Conservation (phyloP, 2,113 vertebrate species). For the Myiozetetes cayanensis region DNA sequence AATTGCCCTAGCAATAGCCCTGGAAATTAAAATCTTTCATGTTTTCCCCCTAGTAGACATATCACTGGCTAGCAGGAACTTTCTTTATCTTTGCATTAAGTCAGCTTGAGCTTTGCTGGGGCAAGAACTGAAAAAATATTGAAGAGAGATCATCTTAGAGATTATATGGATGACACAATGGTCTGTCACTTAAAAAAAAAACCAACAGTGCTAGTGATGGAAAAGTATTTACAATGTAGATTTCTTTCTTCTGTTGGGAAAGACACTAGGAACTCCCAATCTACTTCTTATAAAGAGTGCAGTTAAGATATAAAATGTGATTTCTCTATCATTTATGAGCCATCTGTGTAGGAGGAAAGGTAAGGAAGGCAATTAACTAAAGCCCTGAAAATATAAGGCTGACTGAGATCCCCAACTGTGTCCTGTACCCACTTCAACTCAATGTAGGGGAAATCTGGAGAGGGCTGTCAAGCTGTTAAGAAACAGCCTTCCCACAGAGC, state of each 20-base stretch:
- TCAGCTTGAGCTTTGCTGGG: background rate
- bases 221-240: background rate
- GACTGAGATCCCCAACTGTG: constrained; percentile 3
- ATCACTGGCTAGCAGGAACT: background rate
- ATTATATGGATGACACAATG: background rate
- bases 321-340: constrained; percentile 24
- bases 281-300: background rate
- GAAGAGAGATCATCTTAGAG: background rate
- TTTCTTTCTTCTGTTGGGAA: background rate
- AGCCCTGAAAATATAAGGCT: constrained; percentile 6
- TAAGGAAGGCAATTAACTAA: background rate
- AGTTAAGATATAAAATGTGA: background rate
- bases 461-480: constrained; percentile 43
- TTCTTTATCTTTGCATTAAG: background rate
- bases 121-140: constrained; percentile 12
- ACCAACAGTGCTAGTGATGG: background rate
- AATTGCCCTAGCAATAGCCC: background rate
- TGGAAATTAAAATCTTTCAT: background rate
- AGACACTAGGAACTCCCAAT: background rate
- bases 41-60: background rate
- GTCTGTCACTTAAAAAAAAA: background rate
- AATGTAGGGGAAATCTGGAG: background rate
- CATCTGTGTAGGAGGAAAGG: background rate
- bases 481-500: constrained; percentile 61
- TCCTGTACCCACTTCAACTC: constrained; percentile 30